Evolutionary conservation across 2,797 vertebrate species (phyloP).

Genomic region (Okamejei kenojei): DNA sequence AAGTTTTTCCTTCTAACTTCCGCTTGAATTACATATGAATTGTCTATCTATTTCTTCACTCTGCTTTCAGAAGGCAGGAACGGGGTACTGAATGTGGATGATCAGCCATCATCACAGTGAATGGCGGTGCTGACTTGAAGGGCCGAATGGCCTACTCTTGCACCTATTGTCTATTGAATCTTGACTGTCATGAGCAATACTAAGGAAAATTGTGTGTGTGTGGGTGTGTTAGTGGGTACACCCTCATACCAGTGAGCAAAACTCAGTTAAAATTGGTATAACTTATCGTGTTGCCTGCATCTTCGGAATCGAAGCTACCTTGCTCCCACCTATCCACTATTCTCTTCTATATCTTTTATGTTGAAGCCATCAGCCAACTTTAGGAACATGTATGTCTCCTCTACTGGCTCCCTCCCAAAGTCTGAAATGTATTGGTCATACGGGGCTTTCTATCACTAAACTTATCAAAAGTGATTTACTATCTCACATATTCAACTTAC

Average conservation of each 20-base stretch:
- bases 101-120: too few relatives aligned
- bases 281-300: not conserved
- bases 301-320: not conserved
- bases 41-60: not conserved
- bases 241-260: not conserved
- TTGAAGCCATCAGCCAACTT: not conserved
- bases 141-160: too few relatives aligned
- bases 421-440: not conserved
- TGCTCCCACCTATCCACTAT: not conserved
- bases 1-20: not conserved
- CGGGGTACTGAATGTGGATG: too few relatives aligned
- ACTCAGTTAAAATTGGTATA: not conserved
- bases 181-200: not conserved
- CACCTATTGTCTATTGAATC: not conserved
- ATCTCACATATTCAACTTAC: conserved; percentile 20
- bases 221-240: too few relatives aligned
- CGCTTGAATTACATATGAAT: not conserved
- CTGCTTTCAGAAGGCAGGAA: not conserved
- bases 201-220: not conserved
- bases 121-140: too few relatives aligned
- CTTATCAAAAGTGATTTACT: conserved; percentile 11
- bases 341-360: not conserved
- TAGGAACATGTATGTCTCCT: not conserved
- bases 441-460: conserved; percentile 11
- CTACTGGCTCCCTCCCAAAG: not conserved